Conservation (phyloP, 2,113 vertebrate genomes). For the Paramormyrops kingsleyae region DNA sequence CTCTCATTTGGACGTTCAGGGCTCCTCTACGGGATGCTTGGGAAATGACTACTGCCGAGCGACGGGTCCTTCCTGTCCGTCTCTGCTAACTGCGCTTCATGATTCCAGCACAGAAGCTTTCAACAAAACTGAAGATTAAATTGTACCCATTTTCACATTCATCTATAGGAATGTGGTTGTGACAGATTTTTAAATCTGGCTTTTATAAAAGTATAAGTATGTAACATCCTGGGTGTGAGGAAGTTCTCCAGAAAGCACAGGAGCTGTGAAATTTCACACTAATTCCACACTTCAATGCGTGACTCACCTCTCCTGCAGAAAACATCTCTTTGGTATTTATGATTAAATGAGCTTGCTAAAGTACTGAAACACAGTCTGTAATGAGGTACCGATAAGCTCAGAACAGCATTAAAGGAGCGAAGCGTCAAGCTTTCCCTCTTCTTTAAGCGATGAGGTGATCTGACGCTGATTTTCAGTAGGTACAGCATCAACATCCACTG, state of each 20-base stretch:
- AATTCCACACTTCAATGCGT: slow-evolving; percentile 20
- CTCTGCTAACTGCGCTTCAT: neutral
- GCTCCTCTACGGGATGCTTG: slow-evolving; percentile 5
- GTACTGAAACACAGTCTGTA: neutral
- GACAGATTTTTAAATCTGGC: neutral
- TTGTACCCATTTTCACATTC: neutral
- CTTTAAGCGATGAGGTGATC: neutral
- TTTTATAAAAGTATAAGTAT: neutral
- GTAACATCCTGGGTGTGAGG: neutral
- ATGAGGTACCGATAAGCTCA: neutral
- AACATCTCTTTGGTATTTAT: slow-evolving; percentile 18
- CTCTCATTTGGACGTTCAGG: neutral
- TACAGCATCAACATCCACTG: neutral
- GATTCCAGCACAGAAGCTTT: neutral
- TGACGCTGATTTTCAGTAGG: neutral
- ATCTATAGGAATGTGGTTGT: neutral
- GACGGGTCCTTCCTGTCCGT: neutral
- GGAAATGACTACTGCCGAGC: neutral
- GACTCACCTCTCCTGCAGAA: slow-evolving; percentile 11
- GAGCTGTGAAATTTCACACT: neutral
- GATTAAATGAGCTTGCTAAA: neutral
- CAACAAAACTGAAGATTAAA: neutral
- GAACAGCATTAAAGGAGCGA: neutral
- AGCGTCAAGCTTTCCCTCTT: neutral
- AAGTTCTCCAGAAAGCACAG: neutral